Evolutionary conservation across 1,140 invertebrate species (phyloP).

Genomic region (Nephila pilipes): DNA sequence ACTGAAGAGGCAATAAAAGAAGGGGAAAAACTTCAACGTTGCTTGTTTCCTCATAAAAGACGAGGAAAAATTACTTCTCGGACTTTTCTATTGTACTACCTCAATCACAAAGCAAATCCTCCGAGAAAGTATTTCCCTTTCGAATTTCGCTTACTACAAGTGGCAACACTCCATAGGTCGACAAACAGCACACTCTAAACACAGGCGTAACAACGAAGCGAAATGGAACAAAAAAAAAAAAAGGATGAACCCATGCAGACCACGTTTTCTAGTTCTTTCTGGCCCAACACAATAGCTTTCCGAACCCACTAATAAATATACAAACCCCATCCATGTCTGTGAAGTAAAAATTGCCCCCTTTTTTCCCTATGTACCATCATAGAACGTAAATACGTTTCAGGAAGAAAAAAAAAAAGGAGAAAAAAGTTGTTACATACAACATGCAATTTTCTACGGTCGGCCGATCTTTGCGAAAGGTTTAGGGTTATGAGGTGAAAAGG

Average conservation of each 20-base stretch:
- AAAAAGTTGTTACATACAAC: not conserved
- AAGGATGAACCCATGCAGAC: conserved; percentile 31
- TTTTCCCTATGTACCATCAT: not conserved
- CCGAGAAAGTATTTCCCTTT: conserved; percentile 25
- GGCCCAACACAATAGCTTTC: conserved; percentile 21
- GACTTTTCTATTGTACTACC: not conserved
- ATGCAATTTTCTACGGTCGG: conserved; percentile 43
- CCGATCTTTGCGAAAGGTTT: conserved; percentile 42
- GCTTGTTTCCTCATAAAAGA: not conserved
- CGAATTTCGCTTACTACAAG: conserved; percentile 26
- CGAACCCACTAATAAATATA: conserved; percentile 42
- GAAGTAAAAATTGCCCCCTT: conserved; percentile 7
- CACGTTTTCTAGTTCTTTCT: not conserved
- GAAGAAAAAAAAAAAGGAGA: not conserved
- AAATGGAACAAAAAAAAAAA: not conserved
- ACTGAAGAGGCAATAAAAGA: no score
- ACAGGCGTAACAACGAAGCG: not conserved
- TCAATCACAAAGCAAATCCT: conserved; percentile 22
- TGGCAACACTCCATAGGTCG: conserved; percentile 24
- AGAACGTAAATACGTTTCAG: conserved; percentile 16
- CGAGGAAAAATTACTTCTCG: not conserved
- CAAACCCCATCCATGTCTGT: conserved; percentile 26
- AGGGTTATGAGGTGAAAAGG: conserved; percentile 41
- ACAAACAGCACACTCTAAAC: conserved; percentile 12
- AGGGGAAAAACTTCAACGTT: no score